A percentile compares a stretch with the other conserved stretches of the same genome.
These are phyloP conservation scores for Eulimnadia texana DNA, from an alignment of 1,140 invertebrate genomes.

Conservation along the genomic window DNA sequence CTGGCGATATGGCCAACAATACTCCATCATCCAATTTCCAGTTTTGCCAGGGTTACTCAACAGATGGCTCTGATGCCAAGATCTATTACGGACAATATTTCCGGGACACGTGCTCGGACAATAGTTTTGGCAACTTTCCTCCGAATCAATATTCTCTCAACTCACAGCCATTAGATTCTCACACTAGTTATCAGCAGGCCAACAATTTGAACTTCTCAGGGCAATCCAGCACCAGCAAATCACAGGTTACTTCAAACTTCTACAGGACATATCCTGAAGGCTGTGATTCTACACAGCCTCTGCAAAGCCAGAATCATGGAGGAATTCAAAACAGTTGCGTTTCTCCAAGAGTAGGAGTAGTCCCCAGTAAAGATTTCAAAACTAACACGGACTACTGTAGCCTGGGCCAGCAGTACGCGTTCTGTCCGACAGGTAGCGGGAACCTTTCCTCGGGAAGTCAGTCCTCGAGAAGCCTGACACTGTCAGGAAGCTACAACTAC, in stretches of 20 bases:
- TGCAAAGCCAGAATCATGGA: background rate
- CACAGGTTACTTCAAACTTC: background rate
- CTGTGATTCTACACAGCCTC: background rate
- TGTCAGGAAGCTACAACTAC: background rate
- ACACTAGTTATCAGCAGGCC: background rate
- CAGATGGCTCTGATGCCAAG: background rate
- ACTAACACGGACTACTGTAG: background rate
- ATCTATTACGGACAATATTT: background rate
- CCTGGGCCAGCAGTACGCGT: background rate
- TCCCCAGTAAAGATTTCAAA: background rate
- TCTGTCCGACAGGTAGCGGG: background rate
- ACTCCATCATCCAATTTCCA: no score
- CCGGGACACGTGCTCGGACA: background rate
- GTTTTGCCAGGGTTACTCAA: background rate
- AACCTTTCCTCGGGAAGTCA: background rate
- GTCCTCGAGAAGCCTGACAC: background rate
- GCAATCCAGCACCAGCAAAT: background rate
- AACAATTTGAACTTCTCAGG: background rate
- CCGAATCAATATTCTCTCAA: background rate
- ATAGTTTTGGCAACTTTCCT: background rate
- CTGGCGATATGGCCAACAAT: background rate
- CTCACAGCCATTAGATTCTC: background rate
- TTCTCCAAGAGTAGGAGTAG: slow-evolving; percentile 2
- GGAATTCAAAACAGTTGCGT: background rate
- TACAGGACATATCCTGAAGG: background rate